Conservation (phyloP, 2,797 vertebrate genomes). For the Alosa sapidissima region DNA sequence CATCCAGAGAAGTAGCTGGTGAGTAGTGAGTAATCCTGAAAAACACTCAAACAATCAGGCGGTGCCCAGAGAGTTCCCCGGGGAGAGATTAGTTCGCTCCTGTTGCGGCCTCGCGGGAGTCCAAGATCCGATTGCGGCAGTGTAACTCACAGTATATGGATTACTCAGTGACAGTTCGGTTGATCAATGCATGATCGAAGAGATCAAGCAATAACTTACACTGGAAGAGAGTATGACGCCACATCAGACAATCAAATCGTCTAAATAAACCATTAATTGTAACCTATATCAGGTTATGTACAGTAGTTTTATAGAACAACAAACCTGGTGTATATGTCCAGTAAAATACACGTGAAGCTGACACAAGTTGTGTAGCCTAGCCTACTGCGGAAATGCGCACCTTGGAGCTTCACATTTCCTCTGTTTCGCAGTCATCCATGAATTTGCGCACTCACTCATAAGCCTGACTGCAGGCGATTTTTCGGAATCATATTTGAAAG, state of each 20-base stretch:
- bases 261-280: not conserved
- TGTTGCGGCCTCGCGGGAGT: conserved; percentile 1
- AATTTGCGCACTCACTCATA: not conserved
- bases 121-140: not conserved
- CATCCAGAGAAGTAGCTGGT: not conserved
- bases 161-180: conserved; percentile 31
- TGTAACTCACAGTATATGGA: conserved; percentile 7
- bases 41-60: conserved; percentile 32
- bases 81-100: conserved; percentile 31
- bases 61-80: conserved; percentile 13
- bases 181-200: conserved; percentile 46
- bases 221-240: not conserved
- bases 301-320: not conserved
- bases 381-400: not conserved
- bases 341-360: not conserved
- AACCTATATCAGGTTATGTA: not conserved
- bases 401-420: not conserved
- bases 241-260: not conserved
- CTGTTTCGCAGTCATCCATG: not conserved
- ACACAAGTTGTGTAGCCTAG: not conserved
- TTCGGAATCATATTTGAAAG: not conserved
- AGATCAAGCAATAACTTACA: conserved; percentile 30
- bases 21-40: not conserved
- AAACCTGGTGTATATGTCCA: not conserved
- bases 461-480: not conserved